A percentile compares a stretch with the other conserved stretches of the same genome.
Evolutionary conservation across 2,113 vertebrate genomes (phyloP).

Genomic region (Istiophorus platypterus): DNA sequence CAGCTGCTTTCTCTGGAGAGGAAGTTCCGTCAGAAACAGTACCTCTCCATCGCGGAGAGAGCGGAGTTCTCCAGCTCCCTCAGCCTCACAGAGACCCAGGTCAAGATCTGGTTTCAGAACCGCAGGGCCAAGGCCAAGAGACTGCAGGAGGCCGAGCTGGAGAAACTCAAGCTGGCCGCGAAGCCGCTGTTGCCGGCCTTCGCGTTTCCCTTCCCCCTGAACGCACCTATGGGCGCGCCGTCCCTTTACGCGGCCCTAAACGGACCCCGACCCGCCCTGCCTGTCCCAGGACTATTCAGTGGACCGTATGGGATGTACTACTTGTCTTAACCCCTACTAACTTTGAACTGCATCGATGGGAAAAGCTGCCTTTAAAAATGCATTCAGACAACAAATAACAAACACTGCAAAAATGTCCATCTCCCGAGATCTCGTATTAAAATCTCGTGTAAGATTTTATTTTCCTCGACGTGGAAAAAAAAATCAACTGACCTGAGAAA

Average conservation of each 20-base stretch:
- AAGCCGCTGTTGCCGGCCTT: slow-evolving; percentile 87
- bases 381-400: slow-evolving; percentile 39
- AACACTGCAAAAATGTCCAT: slow-evolving; percentile 35
- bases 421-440: background rate
- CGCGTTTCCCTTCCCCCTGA: slow-evolving; percentile 85
- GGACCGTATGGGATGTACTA: slow-evolving; percentile 89
- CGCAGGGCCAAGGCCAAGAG: slow-evolving; percentile 89
- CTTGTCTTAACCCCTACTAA: slow-evolving; percentile 78
- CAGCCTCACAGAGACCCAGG: slow-evolving; percentile 89
- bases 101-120: slow-evolving; percentile 93
- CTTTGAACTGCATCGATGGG: slow-evolving; percentile 23
- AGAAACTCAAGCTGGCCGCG: slow-evolving; percentile 87
- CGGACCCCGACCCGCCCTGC: slow-evolving; percentile 80
- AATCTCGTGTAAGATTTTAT: background rate
- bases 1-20: slow-evolving; percentile 89
- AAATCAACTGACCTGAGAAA: background rate
- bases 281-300: slow-evolving; percentile 85
- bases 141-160: slow-evolving; percentile 90
- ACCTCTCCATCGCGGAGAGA: slow-evolving; percentile 87
- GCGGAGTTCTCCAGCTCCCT: slow-evolving; percentile 87
- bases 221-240: slow-evolving; percentile 81
- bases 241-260: slow-evolving; percentile 81
- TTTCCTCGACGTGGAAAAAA: slow-evolving; percentile 7
- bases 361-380: slow-evolving; percentile 42
- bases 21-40: slow-evolving; percentile 90